Evolutionary conservation across 2,888 invertebrate genomes (phyloP).

Genomic region (Lochmaea crataegi): DNA sequence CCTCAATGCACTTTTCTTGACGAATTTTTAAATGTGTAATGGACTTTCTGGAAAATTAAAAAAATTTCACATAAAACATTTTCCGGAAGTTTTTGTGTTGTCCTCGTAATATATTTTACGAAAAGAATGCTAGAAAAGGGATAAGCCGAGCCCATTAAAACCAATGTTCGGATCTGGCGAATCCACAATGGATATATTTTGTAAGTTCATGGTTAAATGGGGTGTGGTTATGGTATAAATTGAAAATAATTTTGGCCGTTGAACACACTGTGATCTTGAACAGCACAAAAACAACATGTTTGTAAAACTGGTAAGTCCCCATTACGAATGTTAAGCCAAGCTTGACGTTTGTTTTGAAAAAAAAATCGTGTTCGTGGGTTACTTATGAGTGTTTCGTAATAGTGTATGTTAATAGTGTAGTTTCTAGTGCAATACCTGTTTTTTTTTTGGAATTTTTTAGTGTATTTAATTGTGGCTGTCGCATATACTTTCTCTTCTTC

Average conservation of each 20-base stretch:
- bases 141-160: slow-evolving; percentile 8
- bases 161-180: slow-evolving; percentile 16
- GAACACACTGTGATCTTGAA: slow-evolving; percentile 57
- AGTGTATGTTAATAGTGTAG: slow-evolving; percentile 13
- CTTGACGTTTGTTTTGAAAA: slow-evolving; percentile 21
- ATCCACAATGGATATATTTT: slow-evolving; percentile 33
- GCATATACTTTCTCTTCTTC: neutral
- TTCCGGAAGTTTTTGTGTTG: neutral
- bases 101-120: neutral
- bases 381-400: slow-evolving; percentile 16
- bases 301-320: slow-evolving; percentile 64
- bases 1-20: too few relatives aligned
- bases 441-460: slow-evolving; percentile 3
- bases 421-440: neutral
- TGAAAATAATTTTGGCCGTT: slow-evolving; percentile 57
- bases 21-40: too few relatives aligned
- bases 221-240: slow-evolving; percentile 63
- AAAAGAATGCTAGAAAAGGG: slow-evolving; percentile 7
- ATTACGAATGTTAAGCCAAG: slow-evolving; percentile 14
- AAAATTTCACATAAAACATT: too few relatives aligned
- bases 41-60: too few relatives aligned
- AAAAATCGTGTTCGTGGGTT: slow-evolving; percentile 17
- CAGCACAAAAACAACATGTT: slow-evolving; percentile 62
- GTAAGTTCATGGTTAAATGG: slow-evolving; percentile 57
- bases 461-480: neutral